These are phyloP conservation scores for Labeo catla DNA, from an alignment of 2,113 vertebrate species.

Conservation along the genomic window DNA sequence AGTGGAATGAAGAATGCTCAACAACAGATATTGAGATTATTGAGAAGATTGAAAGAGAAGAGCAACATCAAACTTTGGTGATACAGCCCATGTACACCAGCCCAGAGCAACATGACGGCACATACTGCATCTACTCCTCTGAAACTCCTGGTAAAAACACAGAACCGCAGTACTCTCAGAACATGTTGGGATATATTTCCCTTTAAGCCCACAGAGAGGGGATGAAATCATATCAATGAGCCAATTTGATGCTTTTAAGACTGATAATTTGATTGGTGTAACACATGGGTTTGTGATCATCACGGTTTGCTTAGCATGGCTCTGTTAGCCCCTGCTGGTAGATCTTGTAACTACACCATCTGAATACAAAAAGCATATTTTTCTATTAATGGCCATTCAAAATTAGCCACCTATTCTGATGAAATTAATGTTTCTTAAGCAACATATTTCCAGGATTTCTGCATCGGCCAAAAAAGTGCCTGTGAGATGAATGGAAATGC, in stretches of 20 bases:
- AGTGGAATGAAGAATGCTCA: slow-evolving; percentile 44
- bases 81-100: not conserved
- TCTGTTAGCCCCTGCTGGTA: not conserved
- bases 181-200: slow-evolving; percentile 32
- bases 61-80: slow-evolving; percentile 2
- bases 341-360: not conserved
- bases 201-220: slow-evolving; percentile 8
- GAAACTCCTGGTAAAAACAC: slow-evolving; percentile 14
- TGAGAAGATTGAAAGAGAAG: slow-evolving; percentile 11
- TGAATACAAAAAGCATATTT: not conserved
- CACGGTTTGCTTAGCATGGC: not conserved
- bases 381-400: not conserved
- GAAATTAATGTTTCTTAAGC: not conserved
- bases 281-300: not conserved
- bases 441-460: not conserved
- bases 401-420: not conserved
- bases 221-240: not conserved
- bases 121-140: not conserved
- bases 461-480: not conserved
- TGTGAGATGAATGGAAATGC: not conserved
- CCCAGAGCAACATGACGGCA: not conserved
- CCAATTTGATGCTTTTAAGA: not conserved
- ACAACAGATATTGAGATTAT: slow-evolving; percentile 49
- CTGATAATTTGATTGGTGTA: not conserved
- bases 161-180: not conserved